Conservation (phyloP, 2,113 vertebrate genomes). For the Rhipidura dahli region DNA sequence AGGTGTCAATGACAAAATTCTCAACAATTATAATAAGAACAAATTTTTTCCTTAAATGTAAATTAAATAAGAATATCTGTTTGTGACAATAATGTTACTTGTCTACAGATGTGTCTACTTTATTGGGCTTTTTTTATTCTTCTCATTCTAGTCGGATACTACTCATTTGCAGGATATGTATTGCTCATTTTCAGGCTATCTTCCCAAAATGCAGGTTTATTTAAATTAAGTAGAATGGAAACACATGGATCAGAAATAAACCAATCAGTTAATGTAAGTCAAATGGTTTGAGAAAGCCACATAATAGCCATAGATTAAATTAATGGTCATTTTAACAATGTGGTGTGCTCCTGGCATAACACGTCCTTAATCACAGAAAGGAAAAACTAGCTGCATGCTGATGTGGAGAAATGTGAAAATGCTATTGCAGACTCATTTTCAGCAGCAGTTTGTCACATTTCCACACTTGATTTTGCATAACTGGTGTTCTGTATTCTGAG, state of each 20-base stretch:
- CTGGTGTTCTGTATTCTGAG: not conserved
- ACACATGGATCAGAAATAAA: not conserved
- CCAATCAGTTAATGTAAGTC: not conserved
- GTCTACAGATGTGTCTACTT: not conserved
- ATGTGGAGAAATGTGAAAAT: not conserved
- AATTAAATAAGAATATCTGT: not conserved
- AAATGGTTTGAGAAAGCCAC: not conserved
- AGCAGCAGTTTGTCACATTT: not conserved
- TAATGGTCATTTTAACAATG: not conserved
- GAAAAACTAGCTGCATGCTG: not conserved
- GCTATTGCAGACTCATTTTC: not conserved
- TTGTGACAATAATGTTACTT: not conserved
- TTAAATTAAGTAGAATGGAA: not conserved
- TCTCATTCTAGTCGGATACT: not conserved
- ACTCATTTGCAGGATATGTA: not conserved
- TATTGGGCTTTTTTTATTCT: not conserved
- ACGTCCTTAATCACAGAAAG: not conserved
- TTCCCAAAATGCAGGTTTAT: not conserved
- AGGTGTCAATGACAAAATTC: not conserved
- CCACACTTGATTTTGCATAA: not conserved
- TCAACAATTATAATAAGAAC: not conserved
- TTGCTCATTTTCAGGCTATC: not conserved
- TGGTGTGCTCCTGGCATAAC: not conserved
- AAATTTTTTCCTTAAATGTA: not conserved
- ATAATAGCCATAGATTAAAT: not conserved